Evolutionary conservation across 2,888 invertebrate genomes (phyloP), one percentile per base, ranked within the genome.

Genomic region (Aporophyla nigra): DNA sequence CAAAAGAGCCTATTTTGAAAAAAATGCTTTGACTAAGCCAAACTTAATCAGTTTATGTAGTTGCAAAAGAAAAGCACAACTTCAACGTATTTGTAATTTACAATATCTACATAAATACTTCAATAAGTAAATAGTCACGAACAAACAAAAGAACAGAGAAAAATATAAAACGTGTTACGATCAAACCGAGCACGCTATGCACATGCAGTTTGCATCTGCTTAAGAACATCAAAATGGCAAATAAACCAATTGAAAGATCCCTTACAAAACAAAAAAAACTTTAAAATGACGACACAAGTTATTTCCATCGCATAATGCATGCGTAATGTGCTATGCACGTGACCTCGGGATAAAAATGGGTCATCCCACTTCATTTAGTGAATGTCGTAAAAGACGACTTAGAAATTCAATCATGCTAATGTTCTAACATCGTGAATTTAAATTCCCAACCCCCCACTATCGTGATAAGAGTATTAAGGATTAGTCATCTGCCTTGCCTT

Each of bases 221-320:
- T 75, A 54, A 1, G n/a, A 70, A 69, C 61, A 33, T 61, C 53
- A 65, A 74, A 62, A 65, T 54, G 46, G 54, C 21, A 70, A 70
- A 75, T 67, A 59, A 84, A 69, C 27, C 61, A 74, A 62, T 51
- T 46, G n/a, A 71, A 74, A 49, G n/a, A 74, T 74, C 40, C 16
- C 21, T 33, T 27, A 59, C 33, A 70, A 68, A 58, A 59, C 33
- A 70, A 68, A 58, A 54, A 68, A 71, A 58, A 61, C n/a, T 33
- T 58, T 40, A 58, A 72, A 82, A 65, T 59, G 27, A 77, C 62
- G 49, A 40, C 71, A 76, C 82, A 24, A 77, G 61, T 82, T 85
- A 74, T 78, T 78, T 86, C 70, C 43, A 68, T 61, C 77, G 62
- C 68, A 78, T 82, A 83, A 78, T 85, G 78, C 78, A 85, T 71